phyloP scores from a whole-genome alignment of 2,888 invertebrate genomes.

The Fragum whitleyi region DNA sequence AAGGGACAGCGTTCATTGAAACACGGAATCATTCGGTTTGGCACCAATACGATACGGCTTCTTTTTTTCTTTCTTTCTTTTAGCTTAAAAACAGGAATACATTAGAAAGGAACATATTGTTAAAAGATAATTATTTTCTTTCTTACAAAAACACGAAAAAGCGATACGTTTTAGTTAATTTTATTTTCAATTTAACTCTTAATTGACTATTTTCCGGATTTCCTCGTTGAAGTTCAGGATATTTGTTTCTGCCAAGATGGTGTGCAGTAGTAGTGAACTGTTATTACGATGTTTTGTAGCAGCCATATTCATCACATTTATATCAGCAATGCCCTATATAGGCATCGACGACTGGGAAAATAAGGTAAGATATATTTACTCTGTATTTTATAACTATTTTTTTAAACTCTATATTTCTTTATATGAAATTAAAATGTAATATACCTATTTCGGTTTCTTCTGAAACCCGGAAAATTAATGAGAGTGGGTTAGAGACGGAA shows the following conservation, averaged over 20 bases:
- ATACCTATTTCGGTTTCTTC: too few species aligned
- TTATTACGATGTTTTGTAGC: conserved; percentile 13
- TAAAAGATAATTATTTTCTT: too few species aligned
- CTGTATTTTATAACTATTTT: too few species aligned
- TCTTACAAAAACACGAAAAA: too few species aligned
- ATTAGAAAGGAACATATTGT: too few species aligned
- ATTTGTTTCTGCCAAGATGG: background rate
- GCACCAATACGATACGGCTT: background rate
- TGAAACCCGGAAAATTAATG: background rate
- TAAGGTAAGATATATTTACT: background rate
- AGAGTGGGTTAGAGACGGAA: background rate
- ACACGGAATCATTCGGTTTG: background rate
- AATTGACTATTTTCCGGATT: background rate
- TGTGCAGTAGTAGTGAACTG: background rate
- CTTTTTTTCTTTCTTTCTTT: background rate
- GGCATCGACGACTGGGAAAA: background rate
- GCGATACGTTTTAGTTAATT: background rate
- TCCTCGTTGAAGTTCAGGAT: background rate
- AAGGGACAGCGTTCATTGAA: conserved; percentile 1
- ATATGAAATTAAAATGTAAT: too few species aligned
- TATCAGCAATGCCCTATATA: conserved; percentile 14
- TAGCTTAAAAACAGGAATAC: too few species aligned
- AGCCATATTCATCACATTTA: background rate
- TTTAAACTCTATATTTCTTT: too few species aligned
- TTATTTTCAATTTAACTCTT: background rate